Evolutionary conservation across 2,888 invertebrate genomes (phyloP), one percentile per base, ranked within the genome.

Genomic region (Perizoma flavofasciatum): DNA sequence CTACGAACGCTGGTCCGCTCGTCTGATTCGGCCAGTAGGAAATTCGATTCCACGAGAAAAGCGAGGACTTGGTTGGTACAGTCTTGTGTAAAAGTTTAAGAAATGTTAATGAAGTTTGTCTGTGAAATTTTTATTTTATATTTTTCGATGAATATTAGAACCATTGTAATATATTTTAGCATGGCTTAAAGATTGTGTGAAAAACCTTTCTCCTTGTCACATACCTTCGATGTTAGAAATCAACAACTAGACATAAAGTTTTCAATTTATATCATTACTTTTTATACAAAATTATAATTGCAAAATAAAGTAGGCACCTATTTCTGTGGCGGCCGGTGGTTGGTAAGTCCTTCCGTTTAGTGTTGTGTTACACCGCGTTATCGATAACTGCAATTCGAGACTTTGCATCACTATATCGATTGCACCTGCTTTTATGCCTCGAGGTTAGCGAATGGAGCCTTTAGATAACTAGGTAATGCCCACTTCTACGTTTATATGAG

Each of bases 261-360:
- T 22, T n/a, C n/a, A n/a, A n/a, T n/a, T n/a, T 22, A 3, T 22
- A 22, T 22, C 22, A 22, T 22, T 22, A 22, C 3, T 22, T 22
- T 22, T 22, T 3, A 22, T 22, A 22, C 1, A 22, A 22, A 22
- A 22, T 2, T 6, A n/a, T 1, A 34, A 34, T 56, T 56, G 56
- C 45, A 34, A 55, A 45, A 49, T 11, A 22, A 11, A 9, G 22
- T 22, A 22, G 22, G 22, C 22, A 22, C 22, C 41, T 47, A 43
- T 22, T 32, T 40, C 49, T 55, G 33, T 45, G 6, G 48, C 49
- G 22, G 7, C 44, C 22, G 47, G 50, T 47, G 57, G 55, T 61
- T 39, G 52, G 50, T 60, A 48, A 75, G 79, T 76, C 82, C 81
- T 88, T 89, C 88, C 88, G 88, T 82, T 86, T 80, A 80, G 83